Base-by-base conservation (phyloP, 2,888 invertebrate genomes). In the Drosophila trichaetosa region DNA sequence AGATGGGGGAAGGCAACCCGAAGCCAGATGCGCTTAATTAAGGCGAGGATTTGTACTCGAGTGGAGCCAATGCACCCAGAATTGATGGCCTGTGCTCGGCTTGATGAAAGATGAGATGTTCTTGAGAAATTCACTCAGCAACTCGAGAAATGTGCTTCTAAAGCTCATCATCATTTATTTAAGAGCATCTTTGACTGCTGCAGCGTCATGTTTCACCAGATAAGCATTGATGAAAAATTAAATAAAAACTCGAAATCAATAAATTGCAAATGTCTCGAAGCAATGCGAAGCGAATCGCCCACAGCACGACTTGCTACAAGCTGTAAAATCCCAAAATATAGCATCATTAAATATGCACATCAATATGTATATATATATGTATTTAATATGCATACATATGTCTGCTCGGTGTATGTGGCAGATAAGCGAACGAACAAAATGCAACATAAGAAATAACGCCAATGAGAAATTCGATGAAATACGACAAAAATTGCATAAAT, bases 331-430 rank as follows among this genome's bases (percentile, higher is more conserved):
- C 64, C 71, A 56, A 81, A 71, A 80, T 80, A 82, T 80, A 69
- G 65, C 73, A 66, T 68, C 82, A 80, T 89, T 82, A 89, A 85
- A 78, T 87, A 89, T 89, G 73, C 78, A 89, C 72, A 73, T 49
- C 69, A 70, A 80, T 66, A 75, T 76, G 53, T 31, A 64, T 51
- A 51, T 61, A 24, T 21, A 62, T 60, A 24, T 21, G 54, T 36
- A 33, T 21, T 21, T 46, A 46, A 40, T n/a, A 60, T 38, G 31
- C 10, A 33, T 31, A 54, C 58, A 40, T 65, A 51, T 57, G 59
- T 62, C 36, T 53, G 31, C 10, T 33, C 33, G 13, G 38, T 27
- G 52, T 42, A 40, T 34, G 11, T 36, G 33, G 10, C 38, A 21
- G 69, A 68, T 68, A 56, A 62, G 42, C 38, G 31, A 42, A 21